Conservation (phyloP, 2,113 vertebrate genomes). For the Notiomystis cincta region DNA sequence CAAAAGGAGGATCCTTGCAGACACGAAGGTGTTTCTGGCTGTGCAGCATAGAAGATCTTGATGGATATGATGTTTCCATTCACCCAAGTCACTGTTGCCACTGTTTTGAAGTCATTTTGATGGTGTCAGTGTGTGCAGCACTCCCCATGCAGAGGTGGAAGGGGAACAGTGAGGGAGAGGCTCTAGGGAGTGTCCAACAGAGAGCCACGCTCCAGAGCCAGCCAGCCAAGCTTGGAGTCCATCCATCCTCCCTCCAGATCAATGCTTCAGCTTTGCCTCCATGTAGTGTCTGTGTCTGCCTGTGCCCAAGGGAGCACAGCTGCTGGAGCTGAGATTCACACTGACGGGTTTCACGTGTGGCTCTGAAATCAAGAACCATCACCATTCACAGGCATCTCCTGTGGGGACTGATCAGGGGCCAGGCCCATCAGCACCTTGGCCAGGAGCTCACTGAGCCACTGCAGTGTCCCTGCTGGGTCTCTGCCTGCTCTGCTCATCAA, state of each 20-base stretch:
- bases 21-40: neutral
- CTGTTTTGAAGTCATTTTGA: neutral
- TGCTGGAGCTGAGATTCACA: neutral
- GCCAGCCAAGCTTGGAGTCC: neutral
- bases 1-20: neutral
- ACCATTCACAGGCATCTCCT: neutral
- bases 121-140: neutral
- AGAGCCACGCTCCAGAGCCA: neutral
- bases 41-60: neutral
- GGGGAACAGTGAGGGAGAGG: neutral
- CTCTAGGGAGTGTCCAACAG: neutral
- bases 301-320: neutral
- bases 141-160: neutral
- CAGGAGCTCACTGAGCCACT: neutral
- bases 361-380: neutral
- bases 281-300: neutral
- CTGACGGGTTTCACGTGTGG: neutral
- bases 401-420: neutral
- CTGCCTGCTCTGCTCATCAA: neutral
- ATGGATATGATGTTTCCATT: fast-evolving
- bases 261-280: neutral
- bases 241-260: neutral
- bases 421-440: neutral
- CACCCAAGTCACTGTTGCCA: neutral
- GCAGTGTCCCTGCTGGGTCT: neutral